phyloP scores from a whole-genome alignment of 2,888 invertebrate genomes.

The Cenopis cana region DNA sequence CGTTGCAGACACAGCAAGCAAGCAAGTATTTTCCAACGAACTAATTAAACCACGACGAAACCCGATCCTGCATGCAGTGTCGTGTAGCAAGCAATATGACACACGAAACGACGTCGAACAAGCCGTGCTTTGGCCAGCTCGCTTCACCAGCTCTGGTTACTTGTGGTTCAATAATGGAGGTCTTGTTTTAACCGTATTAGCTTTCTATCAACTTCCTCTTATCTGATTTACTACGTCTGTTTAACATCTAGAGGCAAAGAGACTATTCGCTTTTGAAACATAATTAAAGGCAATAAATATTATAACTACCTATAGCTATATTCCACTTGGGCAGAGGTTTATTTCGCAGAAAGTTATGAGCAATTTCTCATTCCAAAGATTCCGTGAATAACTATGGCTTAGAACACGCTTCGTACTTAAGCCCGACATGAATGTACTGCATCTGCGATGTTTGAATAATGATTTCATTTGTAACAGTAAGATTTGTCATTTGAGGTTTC shows the following conservation, averaged over 20 bases:
- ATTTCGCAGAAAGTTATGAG: conserved; percentile 18
- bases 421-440: background rate
- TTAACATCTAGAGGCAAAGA: background rate
- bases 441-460: background rate
- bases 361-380: conserved; percentile 19
- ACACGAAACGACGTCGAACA: conserved; percentile 65
- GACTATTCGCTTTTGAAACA: conserved; percentile 1
- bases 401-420: conserved; percentile 8
- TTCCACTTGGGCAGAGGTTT: conserved; percentile 1
- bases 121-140: conserved; percentile 49
- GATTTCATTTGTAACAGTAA: background rate
- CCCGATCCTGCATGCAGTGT: conserved; percentile 67
- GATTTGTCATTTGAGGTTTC: background rate
- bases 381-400: conserved; percentile 1
- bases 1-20: conserved; percentile 44
- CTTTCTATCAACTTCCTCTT: conserved; percentile 60
- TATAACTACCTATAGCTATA: background rate
- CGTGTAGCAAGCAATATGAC: conserved; percentile 69
- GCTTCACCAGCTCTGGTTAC: conserved; percentile 63
- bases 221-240: conserved; percentile 29
- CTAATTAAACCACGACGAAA: conserved; percentile 72
- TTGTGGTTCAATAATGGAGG: conserved; percentile 64
- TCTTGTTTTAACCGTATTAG: conserved; percentile 57
- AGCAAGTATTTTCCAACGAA: conserved; percentile 66
- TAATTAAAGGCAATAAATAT: background rate